Evolutionary conservation across 2,797 vertebrate species (phyloP), one percentile per base, ranked within the genome.

Genomic region (Anisognathus igniventris): DNA sequence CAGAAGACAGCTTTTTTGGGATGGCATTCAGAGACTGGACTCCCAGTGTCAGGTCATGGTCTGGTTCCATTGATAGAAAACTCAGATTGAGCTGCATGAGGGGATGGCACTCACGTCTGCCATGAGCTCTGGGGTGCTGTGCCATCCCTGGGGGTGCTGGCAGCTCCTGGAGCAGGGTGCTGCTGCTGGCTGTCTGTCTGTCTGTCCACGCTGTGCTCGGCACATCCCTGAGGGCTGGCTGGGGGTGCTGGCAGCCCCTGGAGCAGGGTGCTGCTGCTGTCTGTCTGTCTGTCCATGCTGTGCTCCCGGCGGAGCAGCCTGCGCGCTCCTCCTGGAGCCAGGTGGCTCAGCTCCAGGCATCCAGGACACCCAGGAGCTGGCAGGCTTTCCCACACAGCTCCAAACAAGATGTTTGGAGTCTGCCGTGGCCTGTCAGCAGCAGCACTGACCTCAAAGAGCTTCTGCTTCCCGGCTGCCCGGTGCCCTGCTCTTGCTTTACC

Each of bases 181-280:
- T 58, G 56, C 56, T 33, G 31, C 53, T 23, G 18, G 9, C 47
- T 40, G 5, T 0, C 14, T 14, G 58, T 14, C 19, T 30, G 27
- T 22, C 39, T 2, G 21, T 22, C 47, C 35, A 1, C 1, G 12
- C 51, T 3, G 9, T 3, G 0, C 40, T 57, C 17, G n/a, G n/a
- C n/a, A n/a, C n/a, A n/a, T n/a, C n/a, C n/a, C n/a, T n/a, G n/a
- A n/a, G n/a, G n/a, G n/a, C n/a, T n/a, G n/a, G n/a, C 51, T 53
- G 48, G 18, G 37, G 31, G 14, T 18, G 56, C 56, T 57, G 51
- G 56, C 57, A 11, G 51, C 27, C 28, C 50, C 50, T 51, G 47
- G 47, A 8, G 42, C 47, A 22, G 31, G 42, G 12, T 25, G 33
- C 10, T 58, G 56, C 56, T 33, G 31, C 53, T 23, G 18, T 0